Evolutionary conservation across 2,797 vertebrate genomes (phyloP).

Genomic region (Schizopygopsis pylzovi): DNA sequence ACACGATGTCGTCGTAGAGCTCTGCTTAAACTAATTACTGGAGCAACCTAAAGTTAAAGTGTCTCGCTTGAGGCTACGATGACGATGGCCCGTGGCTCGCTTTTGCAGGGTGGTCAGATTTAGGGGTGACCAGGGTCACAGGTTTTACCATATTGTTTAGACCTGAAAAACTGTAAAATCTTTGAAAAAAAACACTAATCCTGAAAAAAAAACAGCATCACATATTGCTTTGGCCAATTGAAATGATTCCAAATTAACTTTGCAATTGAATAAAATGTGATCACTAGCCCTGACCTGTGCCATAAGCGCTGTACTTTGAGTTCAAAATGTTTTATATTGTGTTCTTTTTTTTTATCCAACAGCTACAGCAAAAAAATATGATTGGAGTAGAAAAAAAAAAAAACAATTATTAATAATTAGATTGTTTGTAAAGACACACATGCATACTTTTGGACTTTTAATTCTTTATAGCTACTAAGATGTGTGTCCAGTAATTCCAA

Average conservation of each 20-base stretch:
- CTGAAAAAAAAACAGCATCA: too few relatives aligned
- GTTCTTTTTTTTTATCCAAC: not conserved
- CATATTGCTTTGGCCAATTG: not conserved
- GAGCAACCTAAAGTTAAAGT: not conserved
- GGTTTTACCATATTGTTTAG: not conserved
- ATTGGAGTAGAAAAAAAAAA: not conserved
- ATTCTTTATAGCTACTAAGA: not conserved
- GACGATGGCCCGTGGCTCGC: not conserved
- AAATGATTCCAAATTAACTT: not conserved
- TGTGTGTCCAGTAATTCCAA: too few relatives aligned
- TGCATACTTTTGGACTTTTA: too few relatives aligned
- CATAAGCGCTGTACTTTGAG: not conserved
- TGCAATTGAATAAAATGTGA: not conserved
- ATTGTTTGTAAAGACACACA: too few relatives aligned
- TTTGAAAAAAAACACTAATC: too few relatives aligned
- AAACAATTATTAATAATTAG: too few relatives aligned
- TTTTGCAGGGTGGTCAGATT: not conserved
- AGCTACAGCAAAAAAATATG: not conserved
- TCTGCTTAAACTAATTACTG: not conserved
- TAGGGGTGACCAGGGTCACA: not conserved
- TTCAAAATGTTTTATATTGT: not conserved
- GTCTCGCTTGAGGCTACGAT: not conserved
- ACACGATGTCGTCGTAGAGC: not conserved
- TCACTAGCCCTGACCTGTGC: not conserved
- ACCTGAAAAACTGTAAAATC: not conserved